Base-by-base conservation (phyloP, 1,140 invertebrate genomes). In the Drosophila lini region DNA sequence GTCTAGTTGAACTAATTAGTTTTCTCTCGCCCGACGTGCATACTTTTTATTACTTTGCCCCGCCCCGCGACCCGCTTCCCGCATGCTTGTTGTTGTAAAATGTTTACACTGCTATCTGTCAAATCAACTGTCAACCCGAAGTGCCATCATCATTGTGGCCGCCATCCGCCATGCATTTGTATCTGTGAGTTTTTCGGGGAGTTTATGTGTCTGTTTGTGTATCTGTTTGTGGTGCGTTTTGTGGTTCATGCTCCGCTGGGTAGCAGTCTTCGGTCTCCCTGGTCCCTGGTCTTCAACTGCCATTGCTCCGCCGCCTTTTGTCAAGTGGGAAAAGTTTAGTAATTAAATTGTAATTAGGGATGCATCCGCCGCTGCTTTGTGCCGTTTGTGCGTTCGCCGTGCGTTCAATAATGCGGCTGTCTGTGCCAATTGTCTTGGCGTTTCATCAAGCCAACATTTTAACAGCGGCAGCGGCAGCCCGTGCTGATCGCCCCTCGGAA, bases 261-360 rank as follows among this genome's bases (percentile, higher is more conserved):
- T 34, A 31, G 36, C 61, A 32, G 55, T 69, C 65, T 65, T 53
- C 38, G 38, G 64, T 50, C 47, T 32, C 47, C 11, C 22, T 2
- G 22, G 13, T 32, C 16, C 45, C 32, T 42, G 67, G 63, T 77
- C 56, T 69, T 78, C 77, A 61, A 70, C 81, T 78, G 78, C 78
- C 74, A 81, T 81, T 78, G 75, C 74, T 70, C 74, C 61, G 78
- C 78, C 61, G 81, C 74, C 81, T 81, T 86, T 86, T 86, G 83
- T 83, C 80, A 88, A 86, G 83, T 86, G 84, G 84, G 84, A 89
- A 89, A 88, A 85, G 70, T 83, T 90, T 73, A 81, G 86, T 90
- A 90, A 91, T 90, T 90, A 90, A 88, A 90, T 90, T 90, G 86
- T 91, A 90, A 90, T 90, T 90, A 90, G 83, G 86, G 88, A 90